Evolutionary conservation across 2,797 vertebrate species (phyloP).

Genomic region (Ctenochaetus hawaiiensis): DNA sequence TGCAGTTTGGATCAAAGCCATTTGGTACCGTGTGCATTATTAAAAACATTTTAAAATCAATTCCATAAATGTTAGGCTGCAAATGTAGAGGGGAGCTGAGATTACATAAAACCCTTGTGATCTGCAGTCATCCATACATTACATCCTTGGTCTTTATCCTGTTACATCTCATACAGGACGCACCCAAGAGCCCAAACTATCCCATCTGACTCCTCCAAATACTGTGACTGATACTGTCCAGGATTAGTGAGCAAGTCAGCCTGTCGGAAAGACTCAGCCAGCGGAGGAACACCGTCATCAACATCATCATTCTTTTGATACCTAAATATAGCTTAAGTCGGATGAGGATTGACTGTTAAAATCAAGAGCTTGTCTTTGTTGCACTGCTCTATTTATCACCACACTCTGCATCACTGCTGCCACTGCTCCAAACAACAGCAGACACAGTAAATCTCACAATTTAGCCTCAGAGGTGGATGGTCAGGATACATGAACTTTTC

Average conservation of each 20-base stretch:
- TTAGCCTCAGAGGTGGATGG: slow-evolving; percentile 5
- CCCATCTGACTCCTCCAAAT: slow-evolving; percentile 2
- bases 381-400: slow-evolving; percentile 49
- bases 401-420: slow-evolving; percentile 28
- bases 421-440: slow-evolving; percentile 42
- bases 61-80: slow-evolving; percentile 11
- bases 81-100: slow-evolving; percentile 4
- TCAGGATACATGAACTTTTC: background rate
- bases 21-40: slow-evolving; percentile 20
- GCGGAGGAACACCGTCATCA: slow-evolving; percentile 3
- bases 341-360: slow-evolving; percentile 38
- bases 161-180: slow-evolving; percentile 10
- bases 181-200: background rate
- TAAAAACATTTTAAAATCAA: slow-evolving; percentile 6
- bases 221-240: slow-evolving; percentile 24
- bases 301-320: slow-evolving; percentile 33
- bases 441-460: slow-evolving; percentile 41
- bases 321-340: slow-evolving; percentile 47
- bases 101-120: background rate
- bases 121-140: background rate
- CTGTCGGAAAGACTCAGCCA: slow-evolving; percentile 42
- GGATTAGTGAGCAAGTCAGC: slow-evolving; percentile 29
- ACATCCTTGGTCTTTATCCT: background rate
- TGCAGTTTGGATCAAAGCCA: slow-evolving; percentile 20
- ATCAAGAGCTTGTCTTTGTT: slow-evolving; percentile 32